Evolutionary conservation across 2,888 invertebrate genomes (phyloP), one percentile per base, ranked within the genome.

Genomic region (Lampropteryx suffumata): DNA sequence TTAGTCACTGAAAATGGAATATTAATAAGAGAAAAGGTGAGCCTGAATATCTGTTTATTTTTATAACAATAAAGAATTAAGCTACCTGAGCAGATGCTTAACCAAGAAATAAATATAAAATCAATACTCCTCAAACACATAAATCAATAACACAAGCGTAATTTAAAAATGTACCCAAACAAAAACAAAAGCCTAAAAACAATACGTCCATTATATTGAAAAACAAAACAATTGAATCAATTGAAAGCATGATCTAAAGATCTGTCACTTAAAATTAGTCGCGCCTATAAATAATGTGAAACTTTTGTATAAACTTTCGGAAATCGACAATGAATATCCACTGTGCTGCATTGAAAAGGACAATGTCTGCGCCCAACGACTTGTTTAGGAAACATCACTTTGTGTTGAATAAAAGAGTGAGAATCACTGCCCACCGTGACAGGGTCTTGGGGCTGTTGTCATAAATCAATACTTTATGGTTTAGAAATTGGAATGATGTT

Each of bases 321-420:
- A 61, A 64, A 62, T 52, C 49, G 27, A 69, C 67, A 70, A 71
- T 62, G 61, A 53, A 43, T 42, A 26, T 43, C 49, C 55, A 40
- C 52, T 32, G 24, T 21, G 56, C 72, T 75, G 40, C 73, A 72
- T 35, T 44, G 9, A 57, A 56, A 62, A 27, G 33, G 52, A 77
- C 76, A 81, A 79, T 76, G 64, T 64, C 35, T 62, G 65, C 75
- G 67, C 73, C 83, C 79, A 76, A 82, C 73, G 72, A 83, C 82
- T 86, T 86, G 83, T 87, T 87, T 82, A 79, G 67, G 67, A 82
- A 84, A 86, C 80, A 86, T 53, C 36, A 66, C 65, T 70, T 66
- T 75, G 64, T 67, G 62, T 60, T 45, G 63, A 66, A 76, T 73
- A 77, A 79, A 71, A 58, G 59, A 65, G 66, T 73, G 70, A 72